Evolutionary conservation across 2,113 vertebrate genomes (phyloP).

Genomic region (Neodon shergylaensis): DNA sequence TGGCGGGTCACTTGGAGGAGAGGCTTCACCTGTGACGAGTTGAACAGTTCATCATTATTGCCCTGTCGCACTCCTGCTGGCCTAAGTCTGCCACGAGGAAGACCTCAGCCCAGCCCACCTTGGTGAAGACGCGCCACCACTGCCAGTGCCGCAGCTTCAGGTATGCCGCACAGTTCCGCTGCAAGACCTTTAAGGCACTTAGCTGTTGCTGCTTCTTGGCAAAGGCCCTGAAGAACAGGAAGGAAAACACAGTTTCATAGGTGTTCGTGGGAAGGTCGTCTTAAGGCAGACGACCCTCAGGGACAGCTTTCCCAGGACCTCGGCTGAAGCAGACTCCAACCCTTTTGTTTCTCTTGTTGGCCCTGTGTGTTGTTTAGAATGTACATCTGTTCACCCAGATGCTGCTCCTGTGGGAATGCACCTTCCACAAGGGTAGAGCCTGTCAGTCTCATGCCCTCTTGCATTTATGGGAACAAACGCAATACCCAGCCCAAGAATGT

Average conservation of each 20-base stretch:
- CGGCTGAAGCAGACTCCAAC: accelerated
- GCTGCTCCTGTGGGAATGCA: background rate
- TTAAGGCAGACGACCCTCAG: background rate
- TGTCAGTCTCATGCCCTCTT: accelerated
- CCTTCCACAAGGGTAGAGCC: background rate
- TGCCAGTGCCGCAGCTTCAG: conserved; percentile 98
- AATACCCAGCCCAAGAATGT: background rate
- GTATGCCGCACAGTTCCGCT: conserved; percentile 98
- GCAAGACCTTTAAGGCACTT: conserved; percentile 96
- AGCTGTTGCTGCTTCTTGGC: conserved; percentile 98
- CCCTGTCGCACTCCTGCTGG: background rate
- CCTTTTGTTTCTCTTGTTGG: background rate
- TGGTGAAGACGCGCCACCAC: conserved; percentile 99
- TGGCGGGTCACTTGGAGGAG: conserved; percentile 98
- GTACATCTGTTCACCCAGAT: background rate
- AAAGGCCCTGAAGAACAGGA: conserved; percentile 89
- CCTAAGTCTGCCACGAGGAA: accelerated
- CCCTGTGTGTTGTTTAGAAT: background rate
- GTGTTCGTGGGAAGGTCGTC: background rate
- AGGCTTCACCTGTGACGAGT: conserved; percentile 93
- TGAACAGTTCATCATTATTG: accelerated
- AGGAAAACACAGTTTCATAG: background rate
- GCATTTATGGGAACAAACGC: background rate
- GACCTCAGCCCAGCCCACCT: conserved; percentile 82
- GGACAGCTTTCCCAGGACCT: background rate